These are phyloP conservation scores for Bryconaethiops microstoma DNA, from an alignment of 2,797 vertebrate species.

Conservation along the genomic window DNA sequence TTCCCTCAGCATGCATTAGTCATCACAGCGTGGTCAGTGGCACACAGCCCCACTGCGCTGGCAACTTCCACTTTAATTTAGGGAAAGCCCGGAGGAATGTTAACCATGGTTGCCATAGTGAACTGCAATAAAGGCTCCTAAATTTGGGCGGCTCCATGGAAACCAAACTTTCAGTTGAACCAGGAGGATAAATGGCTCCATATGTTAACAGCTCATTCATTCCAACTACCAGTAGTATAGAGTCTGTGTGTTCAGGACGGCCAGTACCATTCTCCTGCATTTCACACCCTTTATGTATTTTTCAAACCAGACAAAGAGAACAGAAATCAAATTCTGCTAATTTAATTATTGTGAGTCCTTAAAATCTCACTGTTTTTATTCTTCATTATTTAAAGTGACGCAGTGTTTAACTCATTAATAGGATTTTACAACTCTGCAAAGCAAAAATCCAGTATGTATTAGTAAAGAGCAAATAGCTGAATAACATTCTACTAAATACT, in stretches of 20 bases:
- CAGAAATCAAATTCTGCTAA: not conserved
- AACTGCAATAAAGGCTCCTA: slow-evolving; percentile 46
- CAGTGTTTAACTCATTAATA: not conserved
- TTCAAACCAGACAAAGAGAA: not conserved
- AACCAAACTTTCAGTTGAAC: slow-evolving; percentile 43
- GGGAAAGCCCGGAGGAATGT: slow-evolving; percentile 50
- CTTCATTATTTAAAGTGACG: not conserved
- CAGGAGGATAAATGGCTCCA: slow-evolving; percentile 32
- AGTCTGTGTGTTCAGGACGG: not conserved
- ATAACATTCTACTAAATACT: not conserved
- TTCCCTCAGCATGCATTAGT: slow-evolving; percentile 36
- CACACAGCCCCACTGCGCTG: slow-evolving; percentile 34
- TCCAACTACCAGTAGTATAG: slow-evolving; percentile 23
- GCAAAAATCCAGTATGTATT: not conserved
- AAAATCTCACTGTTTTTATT: not conserved
- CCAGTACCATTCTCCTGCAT: not conserved
- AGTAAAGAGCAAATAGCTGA: not conserved
- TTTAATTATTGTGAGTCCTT: not conserved
- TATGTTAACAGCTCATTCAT: slow-evolving; percentile 25
- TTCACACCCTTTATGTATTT: not conserved
- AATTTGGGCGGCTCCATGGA: slow-evolving; percentile 53
- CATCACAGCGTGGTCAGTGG: slow-evolving; percentile 45
- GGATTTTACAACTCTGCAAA: too few relatives aligned
- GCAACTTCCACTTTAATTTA: slow-evolving; percentile 37
- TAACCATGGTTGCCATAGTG: slow-evolving; percentile 45